Evolutionary conservation across 1,140 invertebrate species (phyloP), one percentile per base, ranked within the genome.

Genomic region (Paramacrobiotus metropolitanus): DNA sequence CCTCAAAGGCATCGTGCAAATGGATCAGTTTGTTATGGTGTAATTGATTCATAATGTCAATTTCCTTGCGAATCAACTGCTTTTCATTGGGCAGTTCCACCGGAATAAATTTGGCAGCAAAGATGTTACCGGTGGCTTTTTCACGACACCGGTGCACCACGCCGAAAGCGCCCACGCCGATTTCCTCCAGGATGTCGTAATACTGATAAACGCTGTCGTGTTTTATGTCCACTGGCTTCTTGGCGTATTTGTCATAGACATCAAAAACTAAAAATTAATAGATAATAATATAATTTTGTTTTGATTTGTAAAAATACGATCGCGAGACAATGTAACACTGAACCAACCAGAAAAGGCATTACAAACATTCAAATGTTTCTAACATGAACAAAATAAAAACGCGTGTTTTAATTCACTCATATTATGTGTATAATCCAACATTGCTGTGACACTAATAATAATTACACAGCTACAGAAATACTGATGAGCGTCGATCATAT

Each of bases 81-180:
- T 96, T 98, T 73, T 98, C 94, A 79, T 89, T 84, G 20, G 86
- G 82, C 68, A 91, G 87, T 0, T 88, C 83, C 20, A 92, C 90
- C 2, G 91, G 91, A 68, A 99, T 96, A 72, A 99, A 98, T 76
- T 99, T 99, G 44, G 93, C 95, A 0, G 95, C 94, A 74, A 95
- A 99, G 59, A 89, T 89, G 69, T 93, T 89, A 20, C 93, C 93
- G 55, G 91, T 95, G 29, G 87, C 81, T 65, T 89, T 82, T 75
- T 99, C 95, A 24, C 91, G 80, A 71, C 92, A 97, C 30, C 95
- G 79, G 70, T 99, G 94, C 0, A 98, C 94, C 29, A 97, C 93
- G 60, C 94, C 95, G 73, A 98, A 99, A 2, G 94, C 93, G 59
- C 95, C 95, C 75, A 87, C 92, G 68, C 95, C 94, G 68, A 99